Percentiles rank a stretch among this genome's conserved stretches.
phyloP scores from a whole-genome alignment of 2,888 invertebrate species.

The Nowickia ferox region DNA sequence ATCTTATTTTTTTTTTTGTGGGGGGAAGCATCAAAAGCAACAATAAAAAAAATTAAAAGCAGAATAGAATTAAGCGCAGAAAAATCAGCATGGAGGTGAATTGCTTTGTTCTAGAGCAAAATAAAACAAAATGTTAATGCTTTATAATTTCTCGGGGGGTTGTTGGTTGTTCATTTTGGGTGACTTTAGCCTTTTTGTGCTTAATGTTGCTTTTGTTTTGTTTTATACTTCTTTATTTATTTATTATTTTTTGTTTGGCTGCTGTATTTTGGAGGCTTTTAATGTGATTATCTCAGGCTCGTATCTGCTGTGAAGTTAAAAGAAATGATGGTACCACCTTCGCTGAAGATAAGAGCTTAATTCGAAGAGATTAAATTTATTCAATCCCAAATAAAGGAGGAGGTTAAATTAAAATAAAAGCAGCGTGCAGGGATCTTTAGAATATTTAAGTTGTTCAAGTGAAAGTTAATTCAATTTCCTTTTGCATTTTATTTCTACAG shows the following conservation, averaged over 20 bases:
- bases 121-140: background rate
- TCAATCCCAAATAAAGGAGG: constrained; percentile 48
- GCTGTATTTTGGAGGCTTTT: constrained; percentile 63
- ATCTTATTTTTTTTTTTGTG: constrained; percentile 53
- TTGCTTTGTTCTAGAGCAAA: constrained; percentile 54
- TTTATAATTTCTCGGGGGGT: constrained; percentile 35
- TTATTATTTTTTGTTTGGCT: constrained; percentile 13
- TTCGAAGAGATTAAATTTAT: constrained; percentile 69
- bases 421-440: background rate
- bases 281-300: constrained; percentile 69
- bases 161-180: constrained; percentile 65
- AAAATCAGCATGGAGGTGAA: constrained; percentile 63
- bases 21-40: constrained; percentile 4
- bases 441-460: constrained; percentile 43
- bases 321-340: constrained; percentile 67
- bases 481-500: background rate
- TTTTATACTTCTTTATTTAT: background rate
- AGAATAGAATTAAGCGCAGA: constrained; percentile 30
- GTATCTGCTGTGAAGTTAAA: constrained; percentile 61
- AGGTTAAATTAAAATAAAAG: constrained; percentile 28
- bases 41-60: constrained; percentile 19
- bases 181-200: constrained; percentile 37
- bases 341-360: constrained; percentile 65
- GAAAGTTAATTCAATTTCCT: constrained; percentile 54
- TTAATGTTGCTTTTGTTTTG: constrained; percentile 15